phyloP scores from a whole-genome alignment of 2,113 vertebrate genomes.

The Albula goreensis region DNA sequence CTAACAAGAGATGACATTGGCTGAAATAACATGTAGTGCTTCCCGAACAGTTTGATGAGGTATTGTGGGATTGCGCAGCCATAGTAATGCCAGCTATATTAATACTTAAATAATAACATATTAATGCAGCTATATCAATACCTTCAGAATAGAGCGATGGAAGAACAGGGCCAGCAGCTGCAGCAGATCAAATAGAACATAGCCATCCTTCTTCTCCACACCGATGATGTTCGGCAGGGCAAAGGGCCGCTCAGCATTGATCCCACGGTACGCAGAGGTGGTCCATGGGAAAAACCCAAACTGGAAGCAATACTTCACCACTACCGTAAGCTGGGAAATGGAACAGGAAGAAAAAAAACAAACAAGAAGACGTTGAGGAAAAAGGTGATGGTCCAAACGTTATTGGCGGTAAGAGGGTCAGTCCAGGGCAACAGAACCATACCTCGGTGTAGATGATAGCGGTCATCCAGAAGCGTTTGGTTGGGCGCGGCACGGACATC shows the following conservation, averaged over 20 bases:
- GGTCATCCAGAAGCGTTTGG: slow-evolving; percentile 73
- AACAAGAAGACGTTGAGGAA: neutral
- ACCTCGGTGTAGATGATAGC: slow-evolving; percentile 78
- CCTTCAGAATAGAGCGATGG: slow-evolving; percentile 71
- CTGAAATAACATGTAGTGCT: no score
- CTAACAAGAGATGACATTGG: no score
- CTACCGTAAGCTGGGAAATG: slow-evolving; percentile 66
- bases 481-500: slow-evolving; percentile 73
- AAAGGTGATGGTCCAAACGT: no score
- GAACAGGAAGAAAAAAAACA: neutral
- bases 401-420: neutral
- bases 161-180: slow-evolving; percentile 71
- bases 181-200: slow-evolving; percentile 63
- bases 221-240: slow-evolving; percentile 69
- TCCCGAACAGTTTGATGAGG: no score
- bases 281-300: slow-evolving; percentile 80
- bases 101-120: no score
- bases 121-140: slow-evolving; percentile 5
- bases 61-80: no score
- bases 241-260: slow-evolving; percentile 68
- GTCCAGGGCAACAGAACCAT: no score
- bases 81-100: neutral
- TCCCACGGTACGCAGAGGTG: slow-evolving; percentile 64
- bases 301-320: slow-evolving; percentile 78
- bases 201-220: slow-evolving; percentile 70